Evolutionary conservation across 2,888 invertebrate species (phyloP), one percentile per base, ranked within the genome.

Genomic region (Panopea generosa): DNA sequence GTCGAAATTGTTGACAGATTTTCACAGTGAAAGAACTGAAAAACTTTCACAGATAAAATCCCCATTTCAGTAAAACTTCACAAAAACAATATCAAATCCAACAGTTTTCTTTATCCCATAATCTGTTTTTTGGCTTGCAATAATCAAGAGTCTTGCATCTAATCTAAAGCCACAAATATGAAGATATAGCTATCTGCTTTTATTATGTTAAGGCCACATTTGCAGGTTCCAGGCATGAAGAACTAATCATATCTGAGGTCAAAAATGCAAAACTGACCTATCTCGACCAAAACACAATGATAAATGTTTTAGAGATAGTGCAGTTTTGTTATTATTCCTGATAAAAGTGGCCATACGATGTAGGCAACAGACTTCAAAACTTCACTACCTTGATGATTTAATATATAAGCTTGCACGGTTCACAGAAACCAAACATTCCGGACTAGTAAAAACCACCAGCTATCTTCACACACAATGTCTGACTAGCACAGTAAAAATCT

Each of bases 351-450:
- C 11, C 50, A 49, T 56, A 56, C 55, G 45, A 53, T 14, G 29
- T 33, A 57, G n/a, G 29, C n/a, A 20, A 18, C 26, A 33, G 20
- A 68, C 68, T 52, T 68, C 68, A 74, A 68, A 57, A 52, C 38
- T 33, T 11, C 22, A 38, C 56, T 55, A 60, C 27, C 56, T 56
- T 65, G 66, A 66, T 70, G 76, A 62, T 76, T 76, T 76, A 76
- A 76, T 76, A 70, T 66, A 56, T 50, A 14, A 45, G 43, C 52
- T 66, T 56, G 59, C 62, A 76, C 38, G 70, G 76, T 70, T 67
- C 40, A 59, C 24, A 38, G 50, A 65, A 60, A 61, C 40, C 72
- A 55, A 47, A 59, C 49, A 50, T 66, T 45, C 60, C 18, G 33
- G 33, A 33, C 33, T 33, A 33, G 6, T 33, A 4, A 33, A 33